These are phyloP conservation scores for Neotoma lepida DNA, from an alignment of 2,113 vertebrate species.

Conservation along the genomic window DNA sequence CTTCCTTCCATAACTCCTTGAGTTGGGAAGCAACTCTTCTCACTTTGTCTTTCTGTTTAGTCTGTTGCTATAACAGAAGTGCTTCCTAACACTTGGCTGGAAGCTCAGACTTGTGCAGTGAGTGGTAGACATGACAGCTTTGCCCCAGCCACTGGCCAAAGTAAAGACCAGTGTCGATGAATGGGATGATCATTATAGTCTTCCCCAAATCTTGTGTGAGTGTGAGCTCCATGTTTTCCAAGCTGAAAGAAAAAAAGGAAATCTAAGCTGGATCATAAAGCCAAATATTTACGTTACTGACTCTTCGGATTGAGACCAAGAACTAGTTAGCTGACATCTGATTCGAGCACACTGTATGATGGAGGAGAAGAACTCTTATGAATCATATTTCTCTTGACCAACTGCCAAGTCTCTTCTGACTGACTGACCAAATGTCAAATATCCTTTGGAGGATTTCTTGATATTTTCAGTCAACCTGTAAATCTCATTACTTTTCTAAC, in stretches of 20 bases:
- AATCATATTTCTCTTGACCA: conserved; percentile 73
- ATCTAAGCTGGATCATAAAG: conserved; percentile 20
- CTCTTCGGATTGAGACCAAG: conserved; percentile 43
- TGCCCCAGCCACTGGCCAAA: conserved; percentile 43
- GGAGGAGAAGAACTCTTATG: conserved; percentile 59
- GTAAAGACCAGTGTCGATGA: conserved; percentile 48
- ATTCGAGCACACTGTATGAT: conserved; percentile 48
- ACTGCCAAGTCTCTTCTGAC: conserved; percentile 63
- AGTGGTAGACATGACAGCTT: conserved; percentile 64
- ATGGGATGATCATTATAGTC: not conserved
- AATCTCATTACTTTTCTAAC: conserved; percentile 76
- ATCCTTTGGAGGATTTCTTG: conserved; percentile 67
- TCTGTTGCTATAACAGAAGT: conserved; percentile 74
- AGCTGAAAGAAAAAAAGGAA: conserved; percentile 51
- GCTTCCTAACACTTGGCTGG: conserved; percentile 55
- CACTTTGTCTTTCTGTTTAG: conserved; percentile 72
- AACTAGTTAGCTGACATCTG: conserved; percentile 24
- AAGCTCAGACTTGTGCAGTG: conserved; percentile 45
- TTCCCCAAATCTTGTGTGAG: conserved; percentile 27
- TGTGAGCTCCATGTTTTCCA: not conserved
- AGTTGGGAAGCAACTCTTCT: conserved; percentile 47
- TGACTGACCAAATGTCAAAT: conserved; percentile 70
- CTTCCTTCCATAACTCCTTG: not conserved
- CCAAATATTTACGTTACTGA: conserved; percentile 37
- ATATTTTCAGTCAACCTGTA: conserved; percentile 69